phyloP scores from a whole-genome alignment of 2,113 vertebrate genomes.

The Dicentrarchus labrax region DNA sequence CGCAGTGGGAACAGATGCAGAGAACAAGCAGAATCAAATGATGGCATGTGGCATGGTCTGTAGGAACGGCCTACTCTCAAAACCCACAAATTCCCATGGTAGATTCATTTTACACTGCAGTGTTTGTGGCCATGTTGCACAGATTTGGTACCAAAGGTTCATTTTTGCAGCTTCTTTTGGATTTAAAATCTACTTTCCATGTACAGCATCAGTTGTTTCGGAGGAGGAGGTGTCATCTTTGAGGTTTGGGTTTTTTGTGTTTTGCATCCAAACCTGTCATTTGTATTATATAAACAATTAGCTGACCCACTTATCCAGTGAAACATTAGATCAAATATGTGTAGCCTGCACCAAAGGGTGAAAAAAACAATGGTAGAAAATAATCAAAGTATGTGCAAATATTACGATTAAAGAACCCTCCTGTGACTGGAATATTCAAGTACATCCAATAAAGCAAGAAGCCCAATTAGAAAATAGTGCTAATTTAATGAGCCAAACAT shows the following conservation, averaged over 20 bases:
- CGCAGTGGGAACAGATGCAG: conserved; percentile 70
- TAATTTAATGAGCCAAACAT: conserved; percentile 7
- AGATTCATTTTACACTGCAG: conserved; percentile 22
- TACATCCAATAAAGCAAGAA: conserved; percentile 13
- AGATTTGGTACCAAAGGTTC: not conserved
- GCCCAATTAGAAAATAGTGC: not conserved
- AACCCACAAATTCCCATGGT: conserved; percentile 21
- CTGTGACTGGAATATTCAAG: not conserved
- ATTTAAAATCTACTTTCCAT: not conserved
- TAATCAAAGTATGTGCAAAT: not conserved
- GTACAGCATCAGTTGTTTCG: conserved; percentile 11
- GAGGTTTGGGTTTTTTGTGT: not conserved
- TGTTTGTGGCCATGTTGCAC: not conserved
- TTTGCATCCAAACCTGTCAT: not conserved
- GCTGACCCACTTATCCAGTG: not conserved
- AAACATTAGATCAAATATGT: not conserved
- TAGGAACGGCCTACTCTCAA: conserved; percentile 38
- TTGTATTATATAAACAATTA: conserved; percentile 2
- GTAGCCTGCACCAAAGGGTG: not conserved
- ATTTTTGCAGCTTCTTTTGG: conserved; percentile 1
- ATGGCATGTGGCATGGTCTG: conserved; percentile 59
- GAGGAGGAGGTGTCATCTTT: conserved; percentile 24
- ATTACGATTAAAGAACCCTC: not conserved
- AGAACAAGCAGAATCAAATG: conserved; percentile 56
- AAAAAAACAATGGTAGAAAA: not conserved